phyloP scores from a whole-genome alignment of 2,888 invertebrate species.

The Enoplolaimus lenunculus region DNA sequence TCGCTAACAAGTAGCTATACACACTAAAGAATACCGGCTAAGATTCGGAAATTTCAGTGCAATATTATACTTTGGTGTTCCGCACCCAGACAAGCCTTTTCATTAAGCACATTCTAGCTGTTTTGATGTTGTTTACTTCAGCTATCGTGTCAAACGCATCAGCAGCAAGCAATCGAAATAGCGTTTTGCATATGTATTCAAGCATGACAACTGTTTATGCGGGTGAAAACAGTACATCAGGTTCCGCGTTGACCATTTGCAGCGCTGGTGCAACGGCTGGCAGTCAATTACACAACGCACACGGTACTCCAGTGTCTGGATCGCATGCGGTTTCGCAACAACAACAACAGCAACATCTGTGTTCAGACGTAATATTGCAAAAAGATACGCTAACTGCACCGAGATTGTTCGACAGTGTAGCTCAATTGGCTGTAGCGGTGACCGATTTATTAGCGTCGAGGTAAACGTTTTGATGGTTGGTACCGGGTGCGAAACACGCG shows the following conservation, averaged over 20 bases:
- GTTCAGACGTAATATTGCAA: background rate
- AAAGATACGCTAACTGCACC: conserved; percentile 5
- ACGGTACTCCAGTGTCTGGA: too few relatives aligned
- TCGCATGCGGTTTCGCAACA: background rate
- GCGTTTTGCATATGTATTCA: background rate
- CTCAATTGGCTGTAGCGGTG: conserved; percentile 7
- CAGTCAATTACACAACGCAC: background rate
- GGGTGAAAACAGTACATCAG: background rate
- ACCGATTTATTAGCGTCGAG: conserved; percentile 4
- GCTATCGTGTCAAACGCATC: too few relatives aligned
- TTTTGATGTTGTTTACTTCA: too few relatives aligned
- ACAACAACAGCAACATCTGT: background rate
- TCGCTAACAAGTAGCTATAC: too few relatives aligned
- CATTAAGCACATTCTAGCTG: too few relatives aligned
- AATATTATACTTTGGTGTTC: too few relatives aligned
- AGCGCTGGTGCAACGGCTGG: background rate
- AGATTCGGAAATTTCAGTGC: too few relatives aligned
- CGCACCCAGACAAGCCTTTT: too few relatives aligned
- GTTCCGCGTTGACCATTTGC: too few relatives aligned
- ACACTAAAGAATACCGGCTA: too few relatives aligned
- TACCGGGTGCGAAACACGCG: too few relatives aligned
- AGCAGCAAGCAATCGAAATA: background rate
- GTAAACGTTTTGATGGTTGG: too few relatives aligned
- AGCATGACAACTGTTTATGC: background rate
- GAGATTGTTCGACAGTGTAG: background rate